phyloP scores from a whole-genome alignment of 1,140 invertebrate species.

The Melitaea cinxia region DNA sequence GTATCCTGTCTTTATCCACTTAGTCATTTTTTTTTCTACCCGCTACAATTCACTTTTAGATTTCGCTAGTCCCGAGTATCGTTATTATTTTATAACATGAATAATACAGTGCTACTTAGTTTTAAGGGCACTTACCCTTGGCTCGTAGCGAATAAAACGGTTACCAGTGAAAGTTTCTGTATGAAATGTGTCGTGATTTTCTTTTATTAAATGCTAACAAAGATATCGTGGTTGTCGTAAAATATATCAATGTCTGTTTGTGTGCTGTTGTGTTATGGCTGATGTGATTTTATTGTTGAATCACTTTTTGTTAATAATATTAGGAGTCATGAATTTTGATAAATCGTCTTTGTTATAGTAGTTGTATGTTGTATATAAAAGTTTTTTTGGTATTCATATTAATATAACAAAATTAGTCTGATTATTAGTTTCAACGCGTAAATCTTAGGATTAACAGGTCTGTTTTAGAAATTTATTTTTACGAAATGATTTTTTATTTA shows the following conservation, averaged over 20 bases:
- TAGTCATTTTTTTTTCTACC: conserved; percentile 78
- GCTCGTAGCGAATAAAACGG: background rate
- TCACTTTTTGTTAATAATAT: background rate
- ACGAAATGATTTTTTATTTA: too few relatives aligned
- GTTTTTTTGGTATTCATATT: too few relatives aligned
- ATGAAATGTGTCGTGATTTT: background rate
- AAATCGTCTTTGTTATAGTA: too few relatives aligned
- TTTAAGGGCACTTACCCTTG: conserved; percentile 15
- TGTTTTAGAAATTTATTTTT: too few relatives aligned
- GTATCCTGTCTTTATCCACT: conserved; percentile 60
- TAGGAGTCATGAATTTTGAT: too few relatives aligned
- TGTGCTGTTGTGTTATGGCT: background rate
- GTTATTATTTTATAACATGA: conserved; percentile 75
- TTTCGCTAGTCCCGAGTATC: conserved; percentile 64
- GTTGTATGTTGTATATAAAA: too few relatives aligned
- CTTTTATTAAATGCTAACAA: background rate
- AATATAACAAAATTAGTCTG: too few relatives aligned
- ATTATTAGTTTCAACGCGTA: too few relatives aligned
- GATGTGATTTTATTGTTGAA: background rate
- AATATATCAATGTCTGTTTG: background rate
- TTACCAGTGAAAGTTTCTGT: background rate
- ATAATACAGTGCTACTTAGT: conserved; percentile 51
- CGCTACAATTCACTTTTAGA: conserved; percentile 80
- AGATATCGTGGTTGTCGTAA: background rate
- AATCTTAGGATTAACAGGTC: too few relatives aligned